Evolutionary conservation across 2,797 vertebrate genomes (phyloP).

Genomic region (Emys orbicularis): DNA sequence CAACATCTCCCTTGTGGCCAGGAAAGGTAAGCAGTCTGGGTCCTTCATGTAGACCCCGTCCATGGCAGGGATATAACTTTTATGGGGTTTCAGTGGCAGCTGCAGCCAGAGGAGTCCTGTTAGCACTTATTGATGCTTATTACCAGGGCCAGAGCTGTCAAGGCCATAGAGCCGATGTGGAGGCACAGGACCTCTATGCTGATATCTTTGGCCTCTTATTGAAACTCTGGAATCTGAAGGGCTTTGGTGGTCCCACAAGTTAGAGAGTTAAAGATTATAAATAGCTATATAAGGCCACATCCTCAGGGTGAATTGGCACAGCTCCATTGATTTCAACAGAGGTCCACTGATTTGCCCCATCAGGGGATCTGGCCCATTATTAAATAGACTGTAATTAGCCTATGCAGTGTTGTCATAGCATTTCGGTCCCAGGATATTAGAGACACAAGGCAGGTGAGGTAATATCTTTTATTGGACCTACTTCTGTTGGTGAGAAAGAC

Average conservation of each 20-base stretch:
- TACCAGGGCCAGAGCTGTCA: too few species aligned
- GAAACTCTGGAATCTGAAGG: background rate
- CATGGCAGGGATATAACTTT: rapidly evolving
- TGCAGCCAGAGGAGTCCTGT: conserved; percentile 27
- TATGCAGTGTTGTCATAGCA: background rate
- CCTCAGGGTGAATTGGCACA: background rate
- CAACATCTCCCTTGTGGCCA: background rate
- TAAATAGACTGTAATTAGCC: background rate
- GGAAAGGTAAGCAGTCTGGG: background rate
- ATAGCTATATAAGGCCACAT: background rate
- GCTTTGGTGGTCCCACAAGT: background rate
- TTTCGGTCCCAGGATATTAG: background rate
- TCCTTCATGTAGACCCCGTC: background rate
- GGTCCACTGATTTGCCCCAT: background rate
- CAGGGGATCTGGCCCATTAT: background rate
- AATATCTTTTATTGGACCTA: background rate
- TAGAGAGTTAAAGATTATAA: background rate
- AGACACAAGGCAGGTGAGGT: background rate
- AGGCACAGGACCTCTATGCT: too few species aligned
- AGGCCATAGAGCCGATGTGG: too few species aligned
- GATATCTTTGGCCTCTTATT: too few species aligned
- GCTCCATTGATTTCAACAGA: background rate
- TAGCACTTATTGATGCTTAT: too few species aligned
- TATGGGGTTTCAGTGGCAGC: conserved; percentile 32
- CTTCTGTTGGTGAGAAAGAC: background rate